Percentiles rank a stretch among this genome's conserved stretches.
Conservation (phyloP, 2,888 invertebrate genomes). For the Drosophila nr. fundita region DNA sequence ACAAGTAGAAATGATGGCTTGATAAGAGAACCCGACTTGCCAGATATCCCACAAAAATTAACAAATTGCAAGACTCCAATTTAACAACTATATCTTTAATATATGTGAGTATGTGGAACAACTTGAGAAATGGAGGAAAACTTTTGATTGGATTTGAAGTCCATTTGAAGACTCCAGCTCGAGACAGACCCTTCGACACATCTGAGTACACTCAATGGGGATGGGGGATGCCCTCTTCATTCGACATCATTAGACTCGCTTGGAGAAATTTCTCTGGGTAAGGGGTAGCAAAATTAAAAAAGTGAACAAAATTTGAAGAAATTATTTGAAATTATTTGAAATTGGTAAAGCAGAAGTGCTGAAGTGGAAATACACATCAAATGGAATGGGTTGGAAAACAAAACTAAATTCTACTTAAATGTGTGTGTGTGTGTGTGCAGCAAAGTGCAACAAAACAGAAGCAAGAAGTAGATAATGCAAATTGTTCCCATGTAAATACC, state of each 20-base stretch:
- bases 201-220: background rate
- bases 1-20: conserved; percentile 9
- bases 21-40: background rate
- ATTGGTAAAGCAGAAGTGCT: conserved; percentile 35
- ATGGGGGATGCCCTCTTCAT: background rate
- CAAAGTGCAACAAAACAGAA: conserved; percentile 30
- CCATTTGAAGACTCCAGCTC: background rate
- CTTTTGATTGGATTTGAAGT: background rate
- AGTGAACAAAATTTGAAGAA: conserved; percentile 7
- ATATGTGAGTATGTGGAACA: background rate
- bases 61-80: background rate
- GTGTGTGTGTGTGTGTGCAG: conserved; percentile 18
- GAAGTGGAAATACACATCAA: conserved; percentile 41
- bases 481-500: background rate
- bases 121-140: background rate
- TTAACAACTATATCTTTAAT: background rate
- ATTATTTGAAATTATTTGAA: background rate
- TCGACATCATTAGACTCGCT: background rate
- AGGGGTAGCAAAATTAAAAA: conserved; percentile 6
- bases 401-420: conserved; percentile 57
- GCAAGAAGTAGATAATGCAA: background rate
- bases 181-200: background rate
- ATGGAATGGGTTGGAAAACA: conserved; percentile 20
- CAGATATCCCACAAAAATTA: background rate
- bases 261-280: background rate